Conservation (phyloP, 2,113 vertebrate genomes). For the Pelmatolapia mariae region DNA sequence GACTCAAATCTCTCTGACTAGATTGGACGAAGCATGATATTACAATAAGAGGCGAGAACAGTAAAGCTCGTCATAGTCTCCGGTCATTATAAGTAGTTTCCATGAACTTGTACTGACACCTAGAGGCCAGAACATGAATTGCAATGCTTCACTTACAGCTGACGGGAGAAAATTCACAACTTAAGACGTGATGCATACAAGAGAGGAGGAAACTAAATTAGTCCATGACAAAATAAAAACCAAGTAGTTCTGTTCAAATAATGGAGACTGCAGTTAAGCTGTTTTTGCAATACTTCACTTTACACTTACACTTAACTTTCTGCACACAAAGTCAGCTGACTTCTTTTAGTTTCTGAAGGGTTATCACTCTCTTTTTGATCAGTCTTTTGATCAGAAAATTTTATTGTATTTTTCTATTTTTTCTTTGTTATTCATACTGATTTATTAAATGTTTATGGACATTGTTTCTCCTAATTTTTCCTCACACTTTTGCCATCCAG, state of each 20-base stretch:
- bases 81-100: background rate
- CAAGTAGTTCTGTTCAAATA: background rate
- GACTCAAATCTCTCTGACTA: background rate
- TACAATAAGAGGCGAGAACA: background rate
- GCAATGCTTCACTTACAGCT: background rate
- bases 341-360: background rate
- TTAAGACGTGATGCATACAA: background rate
- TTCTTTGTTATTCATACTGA: background rate
- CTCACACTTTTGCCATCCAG: background rate
- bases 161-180: background rate
- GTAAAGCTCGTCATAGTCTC: background rate
- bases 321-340: background rate
- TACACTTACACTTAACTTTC: background rate
- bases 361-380: background rate
- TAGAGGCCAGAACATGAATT: constrained; percentile 33
- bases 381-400: background rate
- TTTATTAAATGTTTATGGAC: background rate
- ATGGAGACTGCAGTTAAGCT: background rate
- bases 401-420: background rate
- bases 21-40: background rate
- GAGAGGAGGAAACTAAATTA: background rate
- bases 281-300: background rate
- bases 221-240: background rate
- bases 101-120: constrained; percentile 50
- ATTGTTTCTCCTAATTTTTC: background rate